These are phyloP conservation scores for Theristicus caerulescens DNA, from an alignment of 2,113 vertebrate genomes.

Conservation along the genomic window DNA sequence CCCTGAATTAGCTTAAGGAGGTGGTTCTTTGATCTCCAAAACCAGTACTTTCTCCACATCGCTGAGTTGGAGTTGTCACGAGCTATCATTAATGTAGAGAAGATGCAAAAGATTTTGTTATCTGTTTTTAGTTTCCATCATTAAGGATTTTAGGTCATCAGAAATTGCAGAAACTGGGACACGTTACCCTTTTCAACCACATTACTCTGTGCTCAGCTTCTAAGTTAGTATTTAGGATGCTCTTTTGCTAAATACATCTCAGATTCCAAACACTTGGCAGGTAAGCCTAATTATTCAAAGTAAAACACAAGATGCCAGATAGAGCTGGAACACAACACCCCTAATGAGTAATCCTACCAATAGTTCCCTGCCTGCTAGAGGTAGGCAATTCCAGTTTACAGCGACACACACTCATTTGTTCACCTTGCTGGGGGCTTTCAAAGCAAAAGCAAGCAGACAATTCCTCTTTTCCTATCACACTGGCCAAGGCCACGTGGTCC, in stretches of 20 bases:
- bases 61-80: neutral
- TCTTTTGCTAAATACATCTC: neutral
- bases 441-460: neutral
- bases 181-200: neutral
- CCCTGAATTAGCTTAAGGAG: neutral
- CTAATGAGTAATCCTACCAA: neutral
- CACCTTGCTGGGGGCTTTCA: neutral
- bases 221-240: neutral
- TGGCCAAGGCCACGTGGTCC: neutral
- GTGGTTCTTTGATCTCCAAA: neutral
- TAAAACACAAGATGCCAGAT: neutral
- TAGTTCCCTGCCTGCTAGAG: neutral
- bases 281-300: neutral
- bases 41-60: neutral
- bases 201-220: neutral
- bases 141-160: conserved; percentile 40
- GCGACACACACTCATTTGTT: neutral
- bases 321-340: neutral
- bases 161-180: conserved; percentile 30
- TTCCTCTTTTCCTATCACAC: neutral
- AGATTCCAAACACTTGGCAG: neutral
- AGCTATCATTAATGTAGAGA: neutral
- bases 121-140: neutral
- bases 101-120: conserved; percentile 2
- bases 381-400: neutral